Conservation (phyloP, 1,140 invertebrate genomes). For the Apis mellifera region Amel_HAv3.1 CM009938.2:7106501-7107000, state of each 20-base stretch:
- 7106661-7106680: not conserved
- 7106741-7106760: no score
- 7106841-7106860: slow-evolving; percentile 74
- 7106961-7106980: slow-evolving; percentile 20
- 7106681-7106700: not conserved
- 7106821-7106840: slow-evolving; percentile 35
- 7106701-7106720: slow-evolving; percentile 32
- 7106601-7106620: not conserved
- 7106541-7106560: no score
- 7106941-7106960: slow-evolving; percentile 65
- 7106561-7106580: no score
- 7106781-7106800: not conserved
- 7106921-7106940: slow-evolving; percentile 67
- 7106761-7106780: not conserved
- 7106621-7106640: not conserved
- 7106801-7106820: slow-evolving; percentile 19
- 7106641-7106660: not conserved
- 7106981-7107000: not conserved
- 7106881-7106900: slow-evolving; percentile 80
- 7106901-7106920: slow-evolving; percentile 78
- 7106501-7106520: no score
- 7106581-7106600: no score
- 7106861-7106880: slow-evolving; percentile 80
- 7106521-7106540: no score
- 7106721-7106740: slow-evolving; percentile 24